These are phyloP conservation scores for Halichoeres trimaculatus DNA, from an alignment of 2,113 vertebrate species.

Conservation along the genomic window DNA sequence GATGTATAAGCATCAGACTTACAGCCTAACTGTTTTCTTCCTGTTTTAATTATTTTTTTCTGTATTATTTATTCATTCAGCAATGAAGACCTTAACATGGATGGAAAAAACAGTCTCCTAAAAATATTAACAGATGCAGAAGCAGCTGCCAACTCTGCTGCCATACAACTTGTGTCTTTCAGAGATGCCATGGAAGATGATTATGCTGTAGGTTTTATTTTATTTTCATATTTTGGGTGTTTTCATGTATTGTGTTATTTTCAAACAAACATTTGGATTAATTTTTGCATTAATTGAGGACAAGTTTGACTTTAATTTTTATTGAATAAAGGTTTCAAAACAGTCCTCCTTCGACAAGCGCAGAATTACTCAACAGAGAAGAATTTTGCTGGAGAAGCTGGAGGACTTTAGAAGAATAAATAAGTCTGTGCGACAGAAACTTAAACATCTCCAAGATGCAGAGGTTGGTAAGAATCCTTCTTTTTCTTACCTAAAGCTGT, in stretches of 20 bases:
- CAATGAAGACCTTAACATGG: constrained; percentile 12
- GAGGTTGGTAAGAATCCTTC: constrained; percentile 73
- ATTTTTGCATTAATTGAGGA: not conserved
- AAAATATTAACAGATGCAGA: constrained; percentile 81
- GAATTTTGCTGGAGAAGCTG: constrained; percentile 84
- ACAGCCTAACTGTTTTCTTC: not conserved
- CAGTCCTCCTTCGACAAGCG: constrained; percentile 66
- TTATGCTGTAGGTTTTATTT: constrained; percentile 72
- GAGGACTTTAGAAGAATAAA: constrained; percentile 82
- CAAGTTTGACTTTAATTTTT: constrained; percentile 20
- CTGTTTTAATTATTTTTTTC: constrained; percentile 1
- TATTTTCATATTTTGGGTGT: not conserved
- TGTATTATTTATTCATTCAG: constrained; percentile 29
- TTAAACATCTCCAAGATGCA: constrained; percentile 74
- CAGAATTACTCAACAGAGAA: constrained; percentile 78
- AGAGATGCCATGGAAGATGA: constrained; percentile 81
- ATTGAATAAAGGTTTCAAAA: constrained; percentile 73
- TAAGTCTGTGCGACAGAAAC: constrained; percentile 80
- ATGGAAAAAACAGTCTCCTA: constrained; percentile 66
- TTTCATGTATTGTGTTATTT: not conserved
- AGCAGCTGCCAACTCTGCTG: constrained; percentile 77
- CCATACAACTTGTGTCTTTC: constrained; percentile 83
- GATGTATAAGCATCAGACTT: not conserved
- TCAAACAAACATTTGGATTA: not conserved
- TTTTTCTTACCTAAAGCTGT: not conserved